Evolutionary conservation across 2,888 invertebrate genomes (phyloP).

Genomic region (Falcaria lacertinaria): DNA sequence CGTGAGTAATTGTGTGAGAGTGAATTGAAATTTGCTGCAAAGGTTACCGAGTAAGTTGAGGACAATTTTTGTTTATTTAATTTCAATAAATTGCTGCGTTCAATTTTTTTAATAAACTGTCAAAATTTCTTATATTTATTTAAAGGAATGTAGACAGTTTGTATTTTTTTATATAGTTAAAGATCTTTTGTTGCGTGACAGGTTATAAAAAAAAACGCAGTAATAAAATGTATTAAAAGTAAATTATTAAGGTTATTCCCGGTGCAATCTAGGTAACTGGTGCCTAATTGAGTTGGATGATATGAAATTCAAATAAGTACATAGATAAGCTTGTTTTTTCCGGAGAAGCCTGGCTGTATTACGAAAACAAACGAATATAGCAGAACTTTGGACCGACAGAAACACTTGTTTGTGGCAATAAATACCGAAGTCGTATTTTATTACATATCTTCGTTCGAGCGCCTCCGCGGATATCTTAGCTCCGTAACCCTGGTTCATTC

Average conservation of each 20-base stretch:
- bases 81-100: neutral
- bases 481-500: slow-evolving; percentile 27
- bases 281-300: too few relatives aligned
- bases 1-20: neutral
- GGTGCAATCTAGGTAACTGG: too few relatives aligned
- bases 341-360: neutral
- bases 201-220: too few relatives aligned
- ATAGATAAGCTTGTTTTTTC: too few relatives aligned
- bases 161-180: too few relatives aligned
- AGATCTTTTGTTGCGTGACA: too few relatives aligned
- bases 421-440: neutral
- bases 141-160: too few relatives aligned
- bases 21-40: neutral
- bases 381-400: neutral
- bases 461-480: slow-evolving; percentile 21
- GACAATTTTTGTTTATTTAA: neutral
- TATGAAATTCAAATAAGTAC: too few relatives aligned
- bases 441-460: slow-evolving; percentile 2
- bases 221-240: too few relatives aligned
- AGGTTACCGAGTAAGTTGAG: neutral
- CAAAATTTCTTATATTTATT: too few relatives aligned
- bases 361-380: neutral
- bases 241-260: too few relatives aligned
- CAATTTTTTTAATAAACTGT: too few relatives aligned
- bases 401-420: neutral